Percentiles rank a stretch among this genome's conserved stretches.
Conservation (phyloP, 2,113 vertebrate species). For the Vombatus ursinus region DNA sequence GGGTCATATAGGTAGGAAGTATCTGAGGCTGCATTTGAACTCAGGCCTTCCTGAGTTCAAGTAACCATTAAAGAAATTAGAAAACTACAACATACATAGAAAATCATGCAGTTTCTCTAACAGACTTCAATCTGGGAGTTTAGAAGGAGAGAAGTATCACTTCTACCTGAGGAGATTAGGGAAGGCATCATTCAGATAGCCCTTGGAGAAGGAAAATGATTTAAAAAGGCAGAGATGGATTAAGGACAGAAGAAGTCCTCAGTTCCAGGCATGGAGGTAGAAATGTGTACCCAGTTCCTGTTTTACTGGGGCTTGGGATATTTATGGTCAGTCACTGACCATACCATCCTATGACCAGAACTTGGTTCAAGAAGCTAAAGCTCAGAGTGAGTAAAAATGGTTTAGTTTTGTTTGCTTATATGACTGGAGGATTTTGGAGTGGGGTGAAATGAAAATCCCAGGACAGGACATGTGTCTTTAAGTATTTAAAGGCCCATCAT, state of each 20-base stretch:
- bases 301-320: background rate
- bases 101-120: background rate
- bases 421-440: background rate
- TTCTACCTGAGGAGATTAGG: background rate
- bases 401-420: background rate
- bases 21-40: background rate
- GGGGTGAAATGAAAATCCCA: background rate
- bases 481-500: background rate
- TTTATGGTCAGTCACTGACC: background rate
- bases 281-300: background rate
- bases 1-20: background rate
- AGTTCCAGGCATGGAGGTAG: background rate
- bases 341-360: background rate
- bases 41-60: background rate
- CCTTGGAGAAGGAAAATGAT: background rate
- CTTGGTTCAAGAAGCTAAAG: background rate
- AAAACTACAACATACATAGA: background rate
- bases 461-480: background rate
- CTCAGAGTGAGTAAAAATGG: background rate
- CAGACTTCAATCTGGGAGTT: background rate
- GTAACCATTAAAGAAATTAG: background rate
- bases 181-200: background rate
- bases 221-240: background rate
- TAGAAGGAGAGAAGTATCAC: background rate
- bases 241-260: background rate